Evolutionary conservation across 2,888 invertebrate genomes (phyloP), one percentile per base, ranked within the genome.

Genomic region (Agrochola lota): DNA sequence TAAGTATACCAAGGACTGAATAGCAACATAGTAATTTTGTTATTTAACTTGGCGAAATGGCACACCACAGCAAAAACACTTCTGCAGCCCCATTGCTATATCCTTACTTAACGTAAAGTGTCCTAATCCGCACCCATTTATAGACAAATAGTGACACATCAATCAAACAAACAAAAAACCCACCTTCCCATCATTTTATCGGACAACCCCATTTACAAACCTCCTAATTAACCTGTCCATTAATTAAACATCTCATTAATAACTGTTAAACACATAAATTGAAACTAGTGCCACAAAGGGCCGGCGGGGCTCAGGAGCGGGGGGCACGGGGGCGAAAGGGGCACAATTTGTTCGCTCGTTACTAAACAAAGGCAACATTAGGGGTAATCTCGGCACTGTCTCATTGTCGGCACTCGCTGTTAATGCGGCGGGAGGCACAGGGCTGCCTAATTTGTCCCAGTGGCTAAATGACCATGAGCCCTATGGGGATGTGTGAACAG

Each of bases 301-400:
- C 71, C 67, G 57, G 49, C 15, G 66, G 89, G 83, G 81, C 88
- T 46, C 46, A 46, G 46, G 5, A 9, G 35, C 81, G 60, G 8
- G 81, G 89, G 83, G 81, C 89, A 30, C 12, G 70, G 40, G 81
- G 43, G 74, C 43, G 66, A 60, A 75, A 79, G 66, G 90, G 85
- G 81, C 88, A 88, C 91, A 91, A 91, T 92, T 91, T 90, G 89
- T 88, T 85, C 82, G 87, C 85, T 90, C 91, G 88, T 91, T 91
- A 91, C 85, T 89, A 90, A 90, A 92, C 92, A 92, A 92, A 91
- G 89, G 90, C 91, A 87, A 91, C 91, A 90, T 91, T 92, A 92
- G 89, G 88, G 89, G 90, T 91, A 91, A 92, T 91, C 91, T 86
- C 89, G 77, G 87, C 74, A 74, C 66, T 84, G 87, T 88, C 88